Evolutionary conservation across 1,140 invertebrate genomes (phyloP).

Genomic region (Arion vulgaris): DNA sequence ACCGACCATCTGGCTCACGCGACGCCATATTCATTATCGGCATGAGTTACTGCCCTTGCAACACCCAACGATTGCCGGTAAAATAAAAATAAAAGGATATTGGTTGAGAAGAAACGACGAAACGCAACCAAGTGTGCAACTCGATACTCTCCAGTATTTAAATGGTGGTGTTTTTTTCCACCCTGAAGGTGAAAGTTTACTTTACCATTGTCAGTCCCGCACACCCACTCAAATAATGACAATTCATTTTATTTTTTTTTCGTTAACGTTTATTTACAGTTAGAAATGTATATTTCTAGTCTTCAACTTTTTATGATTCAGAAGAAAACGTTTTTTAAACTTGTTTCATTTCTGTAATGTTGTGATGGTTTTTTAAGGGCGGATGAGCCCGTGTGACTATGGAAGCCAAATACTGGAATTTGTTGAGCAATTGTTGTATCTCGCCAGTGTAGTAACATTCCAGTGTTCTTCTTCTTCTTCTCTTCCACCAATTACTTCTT

Average conservation of each 20-base stretch:
- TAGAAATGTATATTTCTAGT: too few relatives aligned
- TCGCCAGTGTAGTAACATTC: too few relatives aligned
- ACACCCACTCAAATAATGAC: background rate
- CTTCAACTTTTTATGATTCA: too few relatives aligned
- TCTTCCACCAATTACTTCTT: too few relatives aligned
- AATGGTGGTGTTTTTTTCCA: background rate
- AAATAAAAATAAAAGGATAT: background rate
- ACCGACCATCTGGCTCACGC: slow-evolving; percentile 30
- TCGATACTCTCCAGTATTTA: background rate
- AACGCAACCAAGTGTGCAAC: background rate
- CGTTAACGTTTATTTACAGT: too few relatives aligned
- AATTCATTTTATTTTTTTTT: background rate
- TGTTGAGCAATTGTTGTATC: too few relatives aligned
- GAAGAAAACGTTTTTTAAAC: too few relatives aligned
- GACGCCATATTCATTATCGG: slow-evolving; percentile 33
- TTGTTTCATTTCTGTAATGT: too few relatives aligned
- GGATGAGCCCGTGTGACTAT: too few relatives aligned
- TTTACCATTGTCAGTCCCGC: background rate
- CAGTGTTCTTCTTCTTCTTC: too few relatives aligned
- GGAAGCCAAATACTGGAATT: too few relatives aligned
- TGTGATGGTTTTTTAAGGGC: too few relatives aligned
- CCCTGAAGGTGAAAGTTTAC: background rate
- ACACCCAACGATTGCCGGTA: background rate
- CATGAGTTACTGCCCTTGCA: slow-evolving; percentile 29
- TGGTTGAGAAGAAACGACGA: background rate